Evolutionary conservation across 2,797 vertebrate species (phyloP), one percentile per base, ranked within the genome.

Genomic region (Ctenochaetus hawaiiensis): DNA sequence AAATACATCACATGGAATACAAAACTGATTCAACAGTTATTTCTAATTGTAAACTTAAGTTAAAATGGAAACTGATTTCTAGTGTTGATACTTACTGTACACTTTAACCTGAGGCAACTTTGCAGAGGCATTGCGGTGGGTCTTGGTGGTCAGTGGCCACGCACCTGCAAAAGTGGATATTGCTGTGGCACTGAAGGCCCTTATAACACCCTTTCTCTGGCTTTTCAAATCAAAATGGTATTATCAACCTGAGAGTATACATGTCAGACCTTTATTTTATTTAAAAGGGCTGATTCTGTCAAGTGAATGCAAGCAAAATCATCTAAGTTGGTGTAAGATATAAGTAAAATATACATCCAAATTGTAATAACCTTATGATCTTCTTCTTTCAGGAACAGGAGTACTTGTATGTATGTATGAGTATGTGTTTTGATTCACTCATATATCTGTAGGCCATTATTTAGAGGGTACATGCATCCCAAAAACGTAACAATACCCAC

Each of bases 81-180:
- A 52, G 20, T 39, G 75, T 72, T 78, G 63, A 84, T 77, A 66
- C 79, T 89, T 87, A 52, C 51, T 89, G 72, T 74, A 85, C 81
- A 86, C 5, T 17, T 67, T 69, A 84, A 93, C 92, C 92, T 94
- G 92, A 94, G 92, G 88, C 84, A 92, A 87, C 80, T 85, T 84
- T 67, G 59, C 87, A 80, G 90, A 92, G 90, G 89, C 89, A 89
- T 90, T 83, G 75, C 60, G 86, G 89, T 90, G 77, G 74, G 60
- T 79, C 52, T 67, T 37, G 16, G 78, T 75, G 68, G 56, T 63
- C 76, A 43, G 67, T 30, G 68, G 78, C 83, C 82, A 87, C 75
- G 75, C 47, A 78, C 57, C 80, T 83, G 81, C 77, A 47, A 49
- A 70, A 68, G 70, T 23, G 34, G 70, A 82, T 92, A 92, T 89